Conservation (phyloP, 64 coral and sea anemone species). For the Pocillopora damicornis region DNA sequence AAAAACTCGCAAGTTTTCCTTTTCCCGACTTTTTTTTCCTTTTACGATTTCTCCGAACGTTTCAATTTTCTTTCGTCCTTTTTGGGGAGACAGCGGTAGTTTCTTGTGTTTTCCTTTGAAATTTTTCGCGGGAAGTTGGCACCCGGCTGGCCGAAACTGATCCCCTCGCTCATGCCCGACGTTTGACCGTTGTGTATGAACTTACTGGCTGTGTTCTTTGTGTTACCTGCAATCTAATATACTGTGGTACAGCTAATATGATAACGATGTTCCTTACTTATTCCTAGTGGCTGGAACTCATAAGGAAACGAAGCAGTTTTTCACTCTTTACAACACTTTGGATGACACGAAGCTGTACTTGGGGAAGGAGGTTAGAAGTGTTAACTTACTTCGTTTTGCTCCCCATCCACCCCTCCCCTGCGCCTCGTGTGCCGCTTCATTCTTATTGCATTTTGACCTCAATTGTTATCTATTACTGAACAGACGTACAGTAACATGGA, state of each 20-base stretch:
- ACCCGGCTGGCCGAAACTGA: no score
- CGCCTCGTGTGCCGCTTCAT: no score
- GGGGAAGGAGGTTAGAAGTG: slow-evolving; percentile 77
- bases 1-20: not conserved
- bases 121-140: no score
- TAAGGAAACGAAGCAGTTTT: slow-evolving; percentile 98
- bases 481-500: not conserved
- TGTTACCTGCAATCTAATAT: no score
- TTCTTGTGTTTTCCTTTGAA: not conserved
- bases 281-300: slow-evolving; percentile 83
- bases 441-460: not conserved
- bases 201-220: no score
- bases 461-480: not conserved
- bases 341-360: slow-evolving; percentile 94
- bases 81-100: no score
- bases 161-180: no score
- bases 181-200: no score
- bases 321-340: slow-evolving; percentile 91
- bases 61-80: no score
- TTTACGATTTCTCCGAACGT: no score
- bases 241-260: no score
- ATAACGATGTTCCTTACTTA: not conserved
- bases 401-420: not conserved
- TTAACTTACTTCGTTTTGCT: not conserved
- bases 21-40: no score